Conservation (phyloP, 2,888 invertebrate species). For the Teleogryllus oceanicus region DNA sequence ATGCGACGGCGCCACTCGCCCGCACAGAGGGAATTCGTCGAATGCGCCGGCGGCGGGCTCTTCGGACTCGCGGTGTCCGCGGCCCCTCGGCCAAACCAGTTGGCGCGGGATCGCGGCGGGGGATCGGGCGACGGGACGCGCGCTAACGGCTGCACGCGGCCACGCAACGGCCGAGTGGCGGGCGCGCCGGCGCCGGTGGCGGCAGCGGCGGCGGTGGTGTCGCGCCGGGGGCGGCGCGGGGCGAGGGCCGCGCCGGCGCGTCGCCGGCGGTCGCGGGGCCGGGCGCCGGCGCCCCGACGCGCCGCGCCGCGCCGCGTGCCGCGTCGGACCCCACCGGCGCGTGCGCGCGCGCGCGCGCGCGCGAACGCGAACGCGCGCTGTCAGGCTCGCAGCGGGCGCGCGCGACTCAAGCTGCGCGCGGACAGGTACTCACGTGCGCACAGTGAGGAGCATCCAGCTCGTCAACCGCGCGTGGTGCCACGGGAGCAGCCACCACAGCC, state of each 20-base stretch:
- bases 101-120: not conserved
- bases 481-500: conserved; percentile 33
- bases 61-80: not conserved
- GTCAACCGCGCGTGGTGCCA: conserved; percentile 34
- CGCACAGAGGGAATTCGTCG: too few relatives aligned
- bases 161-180: not conserved
- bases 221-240: not conserved
- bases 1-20: too few relatives aligned
- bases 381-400: too few relatives aligned
- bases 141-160: too few relatives aligned
- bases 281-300: not conserved
- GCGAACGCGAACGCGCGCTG: not conserved
- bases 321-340: not conserved
- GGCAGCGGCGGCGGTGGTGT: not conserved
- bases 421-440: conserved; percentile 36
- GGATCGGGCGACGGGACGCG: too few relatives aligned
- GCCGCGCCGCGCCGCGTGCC: not conserved
- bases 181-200: not conserved
- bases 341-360: not conserved
- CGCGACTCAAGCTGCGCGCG: not conserved
- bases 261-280: not conserved
- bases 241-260: not conserved
- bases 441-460: conserved; percentile 37
- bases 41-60: too few relatives aligned
- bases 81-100: not conserved